Percentiles rank a stretch among this genome's conserved stretches.
phyloP scores from a whole-genome alignment of 2,888 invertebrate species.

The Scaptomyza parva region DNA sequence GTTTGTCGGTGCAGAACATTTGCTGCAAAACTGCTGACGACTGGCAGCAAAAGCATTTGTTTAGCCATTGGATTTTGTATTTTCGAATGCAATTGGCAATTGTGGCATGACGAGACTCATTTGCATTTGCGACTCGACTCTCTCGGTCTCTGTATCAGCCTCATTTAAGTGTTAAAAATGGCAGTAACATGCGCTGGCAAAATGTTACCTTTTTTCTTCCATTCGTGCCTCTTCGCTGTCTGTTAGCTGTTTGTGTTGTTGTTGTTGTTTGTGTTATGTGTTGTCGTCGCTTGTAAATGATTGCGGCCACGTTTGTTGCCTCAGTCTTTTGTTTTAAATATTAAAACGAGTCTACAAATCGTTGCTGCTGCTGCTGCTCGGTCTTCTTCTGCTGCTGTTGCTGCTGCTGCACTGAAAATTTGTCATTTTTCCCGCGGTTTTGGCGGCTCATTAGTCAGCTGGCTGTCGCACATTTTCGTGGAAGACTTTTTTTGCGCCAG shows the following conservation, averaged over 20 bases:
- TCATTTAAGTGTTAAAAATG: conserved; percentile 80
- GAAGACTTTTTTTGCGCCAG: conserved; percentile 50
- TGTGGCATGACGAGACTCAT: conserved; percentile 66
- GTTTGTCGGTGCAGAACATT: conserved; percentile 75
- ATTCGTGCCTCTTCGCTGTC: conserved; percentile 65
- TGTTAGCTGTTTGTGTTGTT: conserved; percentile 22
- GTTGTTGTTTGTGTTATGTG: conserved; percentile 62
- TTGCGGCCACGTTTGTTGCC: conserved; percentile 68
- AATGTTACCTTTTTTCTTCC: conserved; percentile 77
- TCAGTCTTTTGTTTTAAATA: conserved; percentile 80
- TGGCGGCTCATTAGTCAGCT: conserved; percentile 77
- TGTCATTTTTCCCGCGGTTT: conserved; percentile 80
- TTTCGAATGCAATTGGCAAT: conserved; percentile 53
- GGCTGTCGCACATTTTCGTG: conserved; percentile 78
- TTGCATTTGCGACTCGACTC: conserved; percentile 65
- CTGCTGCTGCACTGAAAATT: conserved; percentile 62
- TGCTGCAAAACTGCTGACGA: conserved; percentile 34
- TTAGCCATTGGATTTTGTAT: conserved; percentile 23
- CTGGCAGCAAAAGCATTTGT: conserved; percentile 28
- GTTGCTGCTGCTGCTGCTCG: conserved; percentile 45
- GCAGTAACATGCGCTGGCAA: conserved; percentile 74
- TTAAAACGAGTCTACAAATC: conserved; percentile 78
- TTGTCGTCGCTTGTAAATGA: conserved; percentile 58
- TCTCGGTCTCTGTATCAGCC: conserved; percentile 35
- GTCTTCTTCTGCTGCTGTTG: conserved; percentile 11